Evolutionary conservation across 1,140 invertebrate genomes (phyloP), one percentile per base, ranked within the genome.

Genomic region (Harpegnathos saltator): DNA sequence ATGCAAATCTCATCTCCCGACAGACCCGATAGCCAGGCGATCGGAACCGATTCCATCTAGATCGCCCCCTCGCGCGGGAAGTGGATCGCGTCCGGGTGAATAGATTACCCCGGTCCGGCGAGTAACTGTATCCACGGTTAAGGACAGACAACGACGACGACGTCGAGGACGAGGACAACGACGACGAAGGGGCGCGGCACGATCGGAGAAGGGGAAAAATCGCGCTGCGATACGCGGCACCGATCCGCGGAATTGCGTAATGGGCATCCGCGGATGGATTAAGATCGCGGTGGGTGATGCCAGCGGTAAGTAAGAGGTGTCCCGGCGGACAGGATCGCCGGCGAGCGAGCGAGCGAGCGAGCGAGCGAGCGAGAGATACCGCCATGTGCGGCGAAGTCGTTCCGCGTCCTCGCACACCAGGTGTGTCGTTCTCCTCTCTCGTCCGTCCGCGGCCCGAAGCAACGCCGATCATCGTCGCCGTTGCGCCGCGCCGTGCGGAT

Each of bases 381-480:
- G 73, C 22, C 38, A 24, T 17, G 68, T 44, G 63, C 85, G 86
- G 82, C 87, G 85, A 91, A 93, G 90, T 90, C 93, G 93, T 93
- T 94, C 93, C 93, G 92, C 93, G 91, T 94, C 93, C 93, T 92
- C 91, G 93, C 91, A 93, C 93, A 94, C 82, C 91, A 91, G 92
- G 92, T 90, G 90, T 92, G 91, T 90, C 89, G 38, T 44, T 90
- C 87, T 89, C 87, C 87, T 90, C 72, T 75, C 84, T 82, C 44
- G 84, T 44, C 38, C 38, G 62, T 71, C 87, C 65, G 65, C 62
- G 50, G 69, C 84, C 84, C 38, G 66, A 19, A 80, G 84, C 85
- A 62, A 89, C 38, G 38, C 75, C 73, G 85, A 69, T 69, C 82
- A 87, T 86, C 75, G 44, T 86, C 77, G 69, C 29, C 29, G 29